phyloP scores from a whole-genome alignment of 2,113 vertebrate species.

The Malurus alboscapulatus region DNA sequence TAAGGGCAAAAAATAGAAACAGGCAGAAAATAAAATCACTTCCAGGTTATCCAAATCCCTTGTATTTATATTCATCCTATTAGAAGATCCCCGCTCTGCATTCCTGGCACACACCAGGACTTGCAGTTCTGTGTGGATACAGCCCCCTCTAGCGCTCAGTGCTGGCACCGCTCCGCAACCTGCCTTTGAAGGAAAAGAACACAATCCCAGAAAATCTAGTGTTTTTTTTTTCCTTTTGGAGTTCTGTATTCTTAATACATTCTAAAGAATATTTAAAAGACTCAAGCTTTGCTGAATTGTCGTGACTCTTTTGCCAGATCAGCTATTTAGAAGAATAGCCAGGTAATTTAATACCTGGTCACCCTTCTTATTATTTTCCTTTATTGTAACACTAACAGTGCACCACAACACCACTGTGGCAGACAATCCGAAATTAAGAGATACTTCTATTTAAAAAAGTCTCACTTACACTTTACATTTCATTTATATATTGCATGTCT shows the following conservation, averaged over 20 bases:
- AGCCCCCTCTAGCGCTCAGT: conserved; percentile 54
- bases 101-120: rapidly evolving
- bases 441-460: background rate
- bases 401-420: background rate
- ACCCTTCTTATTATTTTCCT: background rate
- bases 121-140: background rate
- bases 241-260: background rate
- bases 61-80: background rate
- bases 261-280: background rate
- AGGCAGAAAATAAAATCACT: background rate
- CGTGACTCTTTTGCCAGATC: background rate
- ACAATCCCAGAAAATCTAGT: background rate
- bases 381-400: background rate
- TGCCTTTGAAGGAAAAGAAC: background rate
- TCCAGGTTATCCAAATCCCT: background rate
- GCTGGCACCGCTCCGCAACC: background rate
- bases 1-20: background rate
- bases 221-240: background rate
- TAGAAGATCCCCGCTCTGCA: background rate
- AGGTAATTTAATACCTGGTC: background rate
- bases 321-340: background rate
- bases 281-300: background rate
- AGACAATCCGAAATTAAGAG: background rate
- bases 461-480: background rate
- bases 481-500: background rate